Conservation (phyloP, 2,797 vertebrate species). For the Selene dorsalis region DNA sequence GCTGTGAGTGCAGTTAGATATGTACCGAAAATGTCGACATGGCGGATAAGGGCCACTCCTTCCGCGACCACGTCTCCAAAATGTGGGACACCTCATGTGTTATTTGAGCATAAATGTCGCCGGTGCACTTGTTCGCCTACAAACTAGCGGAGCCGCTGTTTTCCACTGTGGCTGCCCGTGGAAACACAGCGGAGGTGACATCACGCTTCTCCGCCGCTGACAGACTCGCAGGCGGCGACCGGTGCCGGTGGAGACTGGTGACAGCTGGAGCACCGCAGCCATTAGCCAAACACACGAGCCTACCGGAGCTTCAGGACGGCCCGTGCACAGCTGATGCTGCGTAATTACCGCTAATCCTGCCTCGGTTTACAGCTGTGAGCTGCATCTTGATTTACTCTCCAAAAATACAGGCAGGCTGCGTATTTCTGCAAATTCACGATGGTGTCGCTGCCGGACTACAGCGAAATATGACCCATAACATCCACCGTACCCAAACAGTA, state of each 20-base stretch:
- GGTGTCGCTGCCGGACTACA: constrained; percentile 56
- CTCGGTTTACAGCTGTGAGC: constrained; percentile 47
- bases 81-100: no score
- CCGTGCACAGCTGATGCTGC: constrained; percentile 8
- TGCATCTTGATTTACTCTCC: constrained; percentile 1
- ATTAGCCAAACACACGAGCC: constrained; percentile 29
- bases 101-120: not conserved
- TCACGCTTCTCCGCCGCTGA: constrained; percentile 64
- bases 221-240: constrained; percentile 37
- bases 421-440: constrained; percentile 41
- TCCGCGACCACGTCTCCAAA: not conserved
- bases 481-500: constrained; percentile 42
- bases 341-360: constrained; percentile 43
- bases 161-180: not conserved
- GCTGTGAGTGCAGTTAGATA: not conserved
- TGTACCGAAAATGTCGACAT: not conserved
- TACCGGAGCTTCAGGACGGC: not conserved
- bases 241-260: constrained; percentile 26
- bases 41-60: not conserved
- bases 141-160: constrained; percentile 22
- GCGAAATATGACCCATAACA: constrained; percentile 31
- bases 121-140: not conserved
- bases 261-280: constrained; percentile 53
- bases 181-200: constrained; percentile 76
- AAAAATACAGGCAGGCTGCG: constrained; percentile 8